phyloP scores from a whole-genome alignment of 2,888 invertebrate species.

The Brenthis hecate region DNA sequence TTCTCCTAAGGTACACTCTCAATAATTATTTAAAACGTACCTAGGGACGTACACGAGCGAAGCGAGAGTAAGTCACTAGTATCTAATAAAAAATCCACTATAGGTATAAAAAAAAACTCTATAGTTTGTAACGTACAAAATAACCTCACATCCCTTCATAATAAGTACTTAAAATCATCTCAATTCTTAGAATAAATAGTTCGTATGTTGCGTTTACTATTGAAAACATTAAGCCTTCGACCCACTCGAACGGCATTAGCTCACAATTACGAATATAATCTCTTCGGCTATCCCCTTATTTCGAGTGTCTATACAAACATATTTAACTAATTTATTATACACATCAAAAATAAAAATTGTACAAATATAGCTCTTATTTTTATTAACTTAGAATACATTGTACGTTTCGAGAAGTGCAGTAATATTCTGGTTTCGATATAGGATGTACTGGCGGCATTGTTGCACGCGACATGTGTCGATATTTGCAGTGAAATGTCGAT shows the following conservation, averaged over 20 bases:
- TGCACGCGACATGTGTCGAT: conserved; percentile 70
- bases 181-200: conserved; percentile 35
- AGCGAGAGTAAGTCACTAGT: background rate
- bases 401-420: conserved; percentile 22
- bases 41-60: no score
- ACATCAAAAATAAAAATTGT: conserved; percentile 30
- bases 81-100: background rate
- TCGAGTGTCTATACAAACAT: conserved; percentile 67
- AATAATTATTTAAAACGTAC: no score
- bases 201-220: conserved; percentile 40
- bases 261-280: conserved; percentile 75
- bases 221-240: conserved; percentile 45
- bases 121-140: conserved; percentile 7
- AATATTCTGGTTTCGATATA: conserved; percentile 49
- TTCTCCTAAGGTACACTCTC: no score
- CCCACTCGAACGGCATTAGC: conserved; percentile 66
- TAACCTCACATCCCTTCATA: conserved; percentile 20
- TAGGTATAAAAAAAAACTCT: background rate
- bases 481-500: conserved; percentile 41
- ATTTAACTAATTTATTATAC: conserved; percentile 40
- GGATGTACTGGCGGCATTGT: conserved; percentile 68
- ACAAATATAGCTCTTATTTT: conserved; percentile 40
- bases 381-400: conserved; percentile 37
- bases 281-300: conserved; percentile 67
- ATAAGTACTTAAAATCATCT: conserved; percentile 27